Conservation (phyloP, 2,888 invertebrate genomes). For the Chrysomela aeneicollis region DNA sequence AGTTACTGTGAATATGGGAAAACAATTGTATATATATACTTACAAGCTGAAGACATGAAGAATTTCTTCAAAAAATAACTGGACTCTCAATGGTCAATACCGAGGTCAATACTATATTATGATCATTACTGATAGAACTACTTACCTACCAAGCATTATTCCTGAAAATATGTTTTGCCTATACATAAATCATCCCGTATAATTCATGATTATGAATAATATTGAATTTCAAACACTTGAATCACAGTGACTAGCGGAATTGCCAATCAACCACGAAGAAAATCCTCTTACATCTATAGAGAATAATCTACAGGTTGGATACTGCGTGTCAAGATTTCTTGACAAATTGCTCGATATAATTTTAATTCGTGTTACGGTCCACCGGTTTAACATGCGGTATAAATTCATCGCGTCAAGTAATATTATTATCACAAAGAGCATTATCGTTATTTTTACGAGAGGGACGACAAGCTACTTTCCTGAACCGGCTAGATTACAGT, state of each 20-base stretch:
- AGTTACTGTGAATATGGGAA: too few relatives aligned
- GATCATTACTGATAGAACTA: too few relatives aligned
- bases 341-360: conserved; percentile 37
- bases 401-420: conserved; percentile 31
- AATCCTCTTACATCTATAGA: conserved; percentile 12
- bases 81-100: too few relatives aligned
- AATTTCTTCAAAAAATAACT: too few relatives aligned
- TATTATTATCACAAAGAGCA: conserved; percentile 29
- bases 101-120: too few relatives aligned
- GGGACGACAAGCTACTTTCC: conserved; percentile 27
- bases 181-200: too few relatives aligned
- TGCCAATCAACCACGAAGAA: not conserved
- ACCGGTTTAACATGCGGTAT: conserved; percentile 28
- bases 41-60: too few relatives aligned
- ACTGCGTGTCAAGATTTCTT: conserved; percentile 27
- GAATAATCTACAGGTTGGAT: conserved; percentile 15
- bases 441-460: conserved; percentile 21
- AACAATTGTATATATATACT: too few relatives aligned
- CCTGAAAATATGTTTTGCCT: too few relatives aligned
- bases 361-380: conserved; percentile 29
- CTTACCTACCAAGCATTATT: too few relatives aligned
- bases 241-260: conserved; percentile 3
- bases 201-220: too few relatives aligned
- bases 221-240: not conserved
- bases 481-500: conserved; percentile 38